Evolutionary conservation across 2,888 invertebrate species (phyloP).

Genomic region (Cephus spinipes): DNA sequence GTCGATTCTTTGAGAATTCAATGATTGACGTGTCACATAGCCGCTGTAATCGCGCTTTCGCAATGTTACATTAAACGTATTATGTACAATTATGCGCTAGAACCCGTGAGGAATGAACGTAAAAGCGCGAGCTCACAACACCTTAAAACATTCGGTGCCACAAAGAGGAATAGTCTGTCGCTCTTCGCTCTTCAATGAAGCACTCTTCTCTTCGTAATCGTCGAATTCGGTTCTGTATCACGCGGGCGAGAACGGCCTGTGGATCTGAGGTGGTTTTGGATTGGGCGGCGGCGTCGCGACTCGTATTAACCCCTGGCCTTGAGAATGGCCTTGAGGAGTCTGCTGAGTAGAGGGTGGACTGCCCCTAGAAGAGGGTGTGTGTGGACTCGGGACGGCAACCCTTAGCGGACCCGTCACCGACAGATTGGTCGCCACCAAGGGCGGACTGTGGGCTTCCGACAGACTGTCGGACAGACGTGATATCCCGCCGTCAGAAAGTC

Average conservation of each 20-base stretch:
- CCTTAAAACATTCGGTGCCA: slow-evolving; percentile 42
- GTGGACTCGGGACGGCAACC: slow-evolving; percentile 63
- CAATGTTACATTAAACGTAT: not conserved
- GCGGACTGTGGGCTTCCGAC: slow-evolving; percentile 64
- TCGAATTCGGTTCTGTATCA: slow-evolving; percentile 53
- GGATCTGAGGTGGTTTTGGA: slow-evolving; percentile 63
- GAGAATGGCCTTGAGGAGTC: slow-evolving; percentile 50
- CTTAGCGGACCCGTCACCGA: slow-evolving; percentile 62
- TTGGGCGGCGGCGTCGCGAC: slow-evolving; percentile 60
- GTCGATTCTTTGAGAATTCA: not conserved
- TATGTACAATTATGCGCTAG: not conserved
- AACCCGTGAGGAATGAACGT: not conserved
- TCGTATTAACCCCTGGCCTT: slow-evolving; percentile 57
- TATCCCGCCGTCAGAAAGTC: slow-evolving; percentile 61
- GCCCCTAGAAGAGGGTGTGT: slow-evolving; percentile 64
- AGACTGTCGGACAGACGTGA: slow-evolving; percentile 63
- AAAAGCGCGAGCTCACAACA: slow-evolving; percentile 40
- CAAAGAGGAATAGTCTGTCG: slow-evolving; percentile 18
- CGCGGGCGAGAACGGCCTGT: slow-evolving; percentile 65
- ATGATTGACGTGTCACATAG: not conserved
- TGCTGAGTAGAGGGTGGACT: slow-evolving; percentile 55
- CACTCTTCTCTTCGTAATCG: slow-evolving; percentile 24
- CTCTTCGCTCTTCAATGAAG: slow-evolving; percentile 31
- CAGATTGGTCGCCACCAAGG: slow-evolving; percentile 63
- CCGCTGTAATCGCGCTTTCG: not conserved